Percentiles rank a stretch among this genome's conserved stretches.
Evolutionary conservation across 2,797 vertebrate species (phyloP).

Genomic region (Danio aesculapii): DNA sequence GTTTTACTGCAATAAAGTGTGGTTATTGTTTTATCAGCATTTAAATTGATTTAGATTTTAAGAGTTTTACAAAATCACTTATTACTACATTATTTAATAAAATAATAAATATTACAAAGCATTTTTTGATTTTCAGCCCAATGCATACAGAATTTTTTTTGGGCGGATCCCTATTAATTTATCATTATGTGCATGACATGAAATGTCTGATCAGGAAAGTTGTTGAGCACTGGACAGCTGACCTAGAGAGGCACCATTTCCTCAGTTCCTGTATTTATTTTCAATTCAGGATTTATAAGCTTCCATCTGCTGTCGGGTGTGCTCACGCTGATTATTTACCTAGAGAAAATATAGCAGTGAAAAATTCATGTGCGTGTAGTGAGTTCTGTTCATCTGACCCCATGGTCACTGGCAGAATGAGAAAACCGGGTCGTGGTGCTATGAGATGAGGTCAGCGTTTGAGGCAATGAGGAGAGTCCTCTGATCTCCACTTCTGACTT

Average conservation of each 20-base stretch:
- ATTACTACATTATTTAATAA: too few relatives aligned
- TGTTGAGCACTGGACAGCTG: conserved; percentile 36
- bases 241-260: conserved; percentile 44
- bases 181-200: too few relatives aligned
- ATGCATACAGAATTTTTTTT: too few relatives aligned
- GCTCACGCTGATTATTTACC: conserved; percentile 76
- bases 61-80: too few relatives aligned
- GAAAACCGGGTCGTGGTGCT: conserved; percentile 71
- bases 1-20: too few relatives aligned
- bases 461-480: conserved; percentile 62
- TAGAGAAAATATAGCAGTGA: conserved; percentile 77
- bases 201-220: conserved; percentile 17
- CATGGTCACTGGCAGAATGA: conserved; percentile 69
- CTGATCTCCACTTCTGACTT: conserved; percentile 66
- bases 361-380: conserved; percentile 74
- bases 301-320: conserved; percentile 68
- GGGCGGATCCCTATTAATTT: too few relatives aligned
- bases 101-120: too few relatives aligned
- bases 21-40: too few relatives aligned
- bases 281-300: conserved; percentile 74
- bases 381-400: conserved; percentile 72
- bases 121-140: too few relatives aligned
- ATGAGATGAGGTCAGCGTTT: conserved; percentile 71
- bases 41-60: too few relatives aligned
- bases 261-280: conserved; percentile 70